Evolutionary conservation across 1,140 invertebrate species (phyloP), one percentile per base, ranked within the genome.

Genomic region (Zaprionus lachaisei): DNA sequence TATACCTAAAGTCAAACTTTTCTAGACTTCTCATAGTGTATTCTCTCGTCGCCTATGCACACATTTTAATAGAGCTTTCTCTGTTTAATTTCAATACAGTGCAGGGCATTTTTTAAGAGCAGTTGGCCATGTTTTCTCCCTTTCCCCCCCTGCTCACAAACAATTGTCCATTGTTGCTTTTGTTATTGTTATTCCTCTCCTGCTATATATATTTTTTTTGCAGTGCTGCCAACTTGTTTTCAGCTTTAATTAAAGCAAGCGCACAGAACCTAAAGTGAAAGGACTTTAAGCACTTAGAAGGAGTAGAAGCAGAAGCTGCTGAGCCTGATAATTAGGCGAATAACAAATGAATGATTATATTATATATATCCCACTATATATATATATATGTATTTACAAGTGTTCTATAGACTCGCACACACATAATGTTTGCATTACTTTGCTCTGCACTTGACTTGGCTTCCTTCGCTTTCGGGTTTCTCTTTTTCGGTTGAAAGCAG

Each of bases 41-140:
- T 51, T 51, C 4, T 0, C 2, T 4, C n/a, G 47, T 14, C 20
- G 20, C 0, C 20, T 22, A 12, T 20, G n/a, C 26, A 5, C 24
- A 44, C 1, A 24, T 62, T 9, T 34, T 11, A 34, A 11, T 11
- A 34, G 31, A 41, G 24, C 24, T 66, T 44, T 41, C 65, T 83
- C 67, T 55, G 73, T 83, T 89, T 87, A 73, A 89, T 87, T 89
- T 87, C 72, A 83, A 87, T 87, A 78, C 77, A 80, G 66, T 77
- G 66, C 68, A 74, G 77, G 69, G 68, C 62, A 72, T 69, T 75
- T 75, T 71, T 64, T 64, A 64, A 71, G 54, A 38, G 38, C 62
- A 47, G 31, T 57, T 71, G n/a, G n/a, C 49, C 47, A 49, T 49
- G 60, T 65, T 26, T n/a, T 28, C 1, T 11, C 5, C 17, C 20